Evolutionary conservation across 2,797 vertebrate genomes (phyloP), one percentile per base, ranked within the genome.

Genomic region (Falco novaeseelandiae): DNA sequence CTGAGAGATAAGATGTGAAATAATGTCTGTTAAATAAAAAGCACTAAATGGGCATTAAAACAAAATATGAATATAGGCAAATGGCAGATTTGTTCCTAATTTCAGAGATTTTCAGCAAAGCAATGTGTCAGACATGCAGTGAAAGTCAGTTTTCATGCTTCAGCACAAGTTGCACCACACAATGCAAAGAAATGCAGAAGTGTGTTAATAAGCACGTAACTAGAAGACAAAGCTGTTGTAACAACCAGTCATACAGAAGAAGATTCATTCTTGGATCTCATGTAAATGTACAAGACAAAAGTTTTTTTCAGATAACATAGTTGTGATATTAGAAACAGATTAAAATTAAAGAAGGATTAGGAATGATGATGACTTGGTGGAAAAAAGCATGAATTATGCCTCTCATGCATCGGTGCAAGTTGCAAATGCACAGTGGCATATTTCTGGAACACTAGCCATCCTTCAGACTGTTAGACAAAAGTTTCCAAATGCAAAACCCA

Each of bases 101-200:
- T 92, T 78, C 76, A 93, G 83, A 92, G 72, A 80, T 92, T 92
- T 95, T 84, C 76, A 94, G 88, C 74, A 58, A 19, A 84, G 48
- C 49, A 42, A 34, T 21, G 65, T 83, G 81, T 83, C 89, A 93
- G 61, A 77, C 55, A 81, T 1, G 8, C 73, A 93, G 83, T 49
- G 83, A 90, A 94, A 93, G 54, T 59, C 25, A 12, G 20, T 81
- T 94, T 83, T 79, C 78, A 78, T 5, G 0, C 91, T 97, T 89
- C 83, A 82, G 85, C 83, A 94, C 54, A 83, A 88, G 59, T 78
- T 88, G 57, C 29, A 72, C 22, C 30, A 65, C 48, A 73, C 17
- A 88, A 81, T 49, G 55, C 71, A 85, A 81, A 83, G 78, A 86
- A 95, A 89, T 93, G 44, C 30, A 59, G 70, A 89, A 90, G 30